Conservation (phyloP, 2,888 invertebrate species). For the Rhorus exstirpatorius region DNA sequence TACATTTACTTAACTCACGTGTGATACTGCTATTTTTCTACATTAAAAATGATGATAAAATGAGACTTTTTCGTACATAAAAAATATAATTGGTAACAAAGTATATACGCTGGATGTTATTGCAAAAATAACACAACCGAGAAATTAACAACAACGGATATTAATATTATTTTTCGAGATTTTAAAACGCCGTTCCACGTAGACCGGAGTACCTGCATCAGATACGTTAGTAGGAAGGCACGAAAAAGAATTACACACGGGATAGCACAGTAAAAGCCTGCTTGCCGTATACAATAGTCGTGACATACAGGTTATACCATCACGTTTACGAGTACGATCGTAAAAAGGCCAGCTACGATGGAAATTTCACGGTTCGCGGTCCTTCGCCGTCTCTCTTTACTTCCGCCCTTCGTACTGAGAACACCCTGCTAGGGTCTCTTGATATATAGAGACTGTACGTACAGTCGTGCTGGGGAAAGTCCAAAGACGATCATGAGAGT, state of each 20-base stretch:
- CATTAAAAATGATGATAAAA: too few species aligned
- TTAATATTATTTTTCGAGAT: too few species aligned
- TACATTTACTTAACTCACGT: too few species aligned
- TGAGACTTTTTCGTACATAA: too few species aligned
- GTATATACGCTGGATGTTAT: too few species aligned
- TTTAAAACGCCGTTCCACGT: too few species aligned
- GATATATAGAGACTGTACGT: background rate
- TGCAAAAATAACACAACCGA: too few species aligned
- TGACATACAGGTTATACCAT: background rate
- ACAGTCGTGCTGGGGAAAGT: background rate
- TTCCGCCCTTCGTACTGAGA: conserved; percentile 34
- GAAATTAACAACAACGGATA: too few species aligned
- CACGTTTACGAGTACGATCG: conserved; percentile 63
- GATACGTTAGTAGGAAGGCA: too few species aligned
- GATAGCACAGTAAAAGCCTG: conserved; percentile 21
- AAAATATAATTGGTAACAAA: too few species aligned
- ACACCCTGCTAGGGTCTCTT: background rate
- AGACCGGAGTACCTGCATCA: too few species aligned
- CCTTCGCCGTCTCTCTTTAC: conserved; percentile 33
- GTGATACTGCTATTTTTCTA: too few species aligned
- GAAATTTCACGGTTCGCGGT: conserved; percentile 70
- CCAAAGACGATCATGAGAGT: conserved; percentile 27
- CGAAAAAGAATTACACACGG: background rate
- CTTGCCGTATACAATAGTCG: background rate
- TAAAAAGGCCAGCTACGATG: conserved; percentile 68